Evolutionary conservation across 2,888 invertebrate species (phyloP).

Genomic region (Prionchulus punctatus): DNA sequence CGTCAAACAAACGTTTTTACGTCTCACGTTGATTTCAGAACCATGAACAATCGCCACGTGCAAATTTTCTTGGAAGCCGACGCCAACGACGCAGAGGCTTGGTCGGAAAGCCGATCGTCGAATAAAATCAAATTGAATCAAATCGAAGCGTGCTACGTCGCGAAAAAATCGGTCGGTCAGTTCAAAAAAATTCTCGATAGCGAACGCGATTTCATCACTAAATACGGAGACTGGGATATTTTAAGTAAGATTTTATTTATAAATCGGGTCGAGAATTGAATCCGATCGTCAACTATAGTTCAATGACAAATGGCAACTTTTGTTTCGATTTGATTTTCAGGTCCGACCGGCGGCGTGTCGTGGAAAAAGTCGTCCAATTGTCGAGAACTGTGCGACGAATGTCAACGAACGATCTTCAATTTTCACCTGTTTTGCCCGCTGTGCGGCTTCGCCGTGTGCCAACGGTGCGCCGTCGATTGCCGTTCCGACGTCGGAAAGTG

Average conservation of each 20-base stretch:
- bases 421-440: constrained; percentile 93
- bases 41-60: no score
- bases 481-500: no score
- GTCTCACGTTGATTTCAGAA: no score
- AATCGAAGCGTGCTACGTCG: no score
- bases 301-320: not conserved
- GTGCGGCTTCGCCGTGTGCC: constrained; percentile 88
- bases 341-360: not conserved
- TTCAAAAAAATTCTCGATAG: not conserved
- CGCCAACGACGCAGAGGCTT: no score
- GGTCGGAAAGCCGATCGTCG: no score
- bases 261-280: not conserved
- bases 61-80: no score
- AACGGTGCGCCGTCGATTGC: constrained; percentile 46
- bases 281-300: not conserved
- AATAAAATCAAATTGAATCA: no score
- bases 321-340: not conserved
- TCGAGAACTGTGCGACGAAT: constrained; percentile 92
- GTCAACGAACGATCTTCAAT: constrained; percentile 90
- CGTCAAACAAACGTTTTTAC: no score
- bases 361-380: constrained; percentile 42
- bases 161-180: no score
- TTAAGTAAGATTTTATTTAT: not conserved
- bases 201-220: not conserved
- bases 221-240: not conserved